A percentile compares a stretch with the other conserved stretches of the same genome.
Conservation (phyloP, 2,888 invertebrate genomes). For the Acleris cristana region DNA sequence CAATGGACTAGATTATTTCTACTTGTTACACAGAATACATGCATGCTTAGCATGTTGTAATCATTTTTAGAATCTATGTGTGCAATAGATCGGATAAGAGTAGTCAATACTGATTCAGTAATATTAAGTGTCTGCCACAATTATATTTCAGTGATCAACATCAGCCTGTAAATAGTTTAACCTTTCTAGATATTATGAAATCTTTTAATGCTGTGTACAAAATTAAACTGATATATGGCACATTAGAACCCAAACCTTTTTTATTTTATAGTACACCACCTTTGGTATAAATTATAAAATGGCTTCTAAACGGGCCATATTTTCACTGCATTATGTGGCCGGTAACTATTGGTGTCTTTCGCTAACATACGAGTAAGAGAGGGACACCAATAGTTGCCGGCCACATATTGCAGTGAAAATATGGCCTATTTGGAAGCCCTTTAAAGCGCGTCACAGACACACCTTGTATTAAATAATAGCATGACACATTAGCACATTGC, state of each 20-base stretch:
- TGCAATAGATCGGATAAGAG: slow-evolving; percentile 34
- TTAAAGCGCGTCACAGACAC: too few species aligned
- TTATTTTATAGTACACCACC: slow-evolving; percentile 7
- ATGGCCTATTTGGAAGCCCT: too few species aligned
- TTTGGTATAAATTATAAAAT: too few species aligned
- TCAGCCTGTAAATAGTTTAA: slow-evolving; percentile 39
- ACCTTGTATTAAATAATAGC: too few species aligned
- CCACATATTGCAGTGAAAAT: too few species aligned
- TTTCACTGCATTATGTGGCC: too few species aligned
- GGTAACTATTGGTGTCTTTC: too few species aligned
- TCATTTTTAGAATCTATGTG: slow-evolving; percentile 30
- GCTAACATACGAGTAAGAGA: too few species aligned
- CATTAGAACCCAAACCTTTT: slow-evolving; percentile 26
- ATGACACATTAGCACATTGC: too few species aligned
- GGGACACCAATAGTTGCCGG: too few species aligned
- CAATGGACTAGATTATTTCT: slow-evolving; percentile 25
- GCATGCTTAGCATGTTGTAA: slow-evolving; percentile 35
- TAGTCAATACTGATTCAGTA: slow-evolving; percentile 28
- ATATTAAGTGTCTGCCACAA: slow-evolving; percentile 30
- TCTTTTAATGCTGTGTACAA: slow-evolving; percentile 35
- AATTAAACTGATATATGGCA: slow-evolving; percentile 31
- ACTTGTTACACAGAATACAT: slow-evolving; percentile 36
- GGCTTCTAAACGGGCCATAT: too few species aligned
- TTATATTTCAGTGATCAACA: slow-evolving; percentile 35
- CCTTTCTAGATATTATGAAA: slow-evolving; percentile 25